These are phyloP conservation scores for Camelus dromedarius DNA, from an alignment of 2,113 vertebrate genomes.

Conservation along the genomic window DNA sequence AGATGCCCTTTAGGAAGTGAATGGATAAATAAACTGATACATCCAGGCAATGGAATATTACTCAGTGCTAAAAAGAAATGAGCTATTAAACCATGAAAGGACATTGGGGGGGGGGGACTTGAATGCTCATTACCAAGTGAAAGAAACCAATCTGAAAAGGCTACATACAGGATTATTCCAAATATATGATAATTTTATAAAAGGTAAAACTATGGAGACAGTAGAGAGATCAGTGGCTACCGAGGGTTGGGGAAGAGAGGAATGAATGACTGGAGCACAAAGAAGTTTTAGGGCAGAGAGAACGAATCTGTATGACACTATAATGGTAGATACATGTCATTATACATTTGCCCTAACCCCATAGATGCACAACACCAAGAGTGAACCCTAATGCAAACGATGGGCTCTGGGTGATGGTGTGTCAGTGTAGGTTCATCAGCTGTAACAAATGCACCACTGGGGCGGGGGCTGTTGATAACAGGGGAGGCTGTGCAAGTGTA, in stretches of 20 bases:
- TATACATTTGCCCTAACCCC: background rate
- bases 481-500: accelerated
- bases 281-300: background rate
- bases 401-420: background rate
- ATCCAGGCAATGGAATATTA: background rate
- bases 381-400: background rate
- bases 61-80: background rate
- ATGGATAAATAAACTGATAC: background rate
- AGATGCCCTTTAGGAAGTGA: background rate
- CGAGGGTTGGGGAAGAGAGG: background rate
- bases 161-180: background rate
- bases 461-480: background rate
- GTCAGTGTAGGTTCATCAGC: background rate
- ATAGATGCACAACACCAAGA: background rate
- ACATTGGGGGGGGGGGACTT: background rate
- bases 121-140: background rate
- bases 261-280: background rate
- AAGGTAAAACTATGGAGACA: background rate
- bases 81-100: background rate
- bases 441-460: background rate
- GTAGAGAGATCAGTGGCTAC: background rate
- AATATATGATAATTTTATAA: slow-evolving; percentile 8
- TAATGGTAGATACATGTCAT: background rate
- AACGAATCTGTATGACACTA: background rate
- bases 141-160: background rate